Conservation (phyloP, 2,888 invertebrate genomes). For the Thera britannica region DNA sequence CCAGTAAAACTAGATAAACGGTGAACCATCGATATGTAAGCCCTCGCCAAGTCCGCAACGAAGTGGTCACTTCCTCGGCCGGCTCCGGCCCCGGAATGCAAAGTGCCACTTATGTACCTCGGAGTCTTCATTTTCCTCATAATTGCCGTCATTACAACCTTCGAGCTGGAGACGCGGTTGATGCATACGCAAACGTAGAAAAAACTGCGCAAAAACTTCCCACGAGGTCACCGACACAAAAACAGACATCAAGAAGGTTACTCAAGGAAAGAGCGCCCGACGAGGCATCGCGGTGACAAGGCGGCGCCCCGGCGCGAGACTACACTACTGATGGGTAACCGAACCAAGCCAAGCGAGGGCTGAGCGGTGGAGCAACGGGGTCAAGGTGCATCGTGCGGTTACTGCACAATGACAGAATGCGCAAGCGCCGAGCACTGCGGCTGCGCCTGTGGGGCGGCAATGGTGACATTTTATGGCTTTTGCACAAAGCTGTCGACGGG, state of each 20-base stretch:
- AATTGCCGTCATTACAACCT: conserved; percentile 10
- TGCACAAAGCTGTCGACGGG: conserved; percentile 14
- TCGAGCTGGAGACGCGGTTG: background rate
- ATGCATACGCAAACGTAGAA: background rate
- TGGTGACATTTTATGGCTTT: conserved; percentile 19
- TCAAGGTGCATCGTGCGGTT: conserved; percentile 23
- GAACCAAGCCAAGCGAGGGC: background rate
- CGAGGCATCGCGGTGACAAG: no score
- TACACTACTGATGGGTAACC: conserved; percentile 9
- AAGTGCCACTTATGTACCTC: conserved; percentile 4
- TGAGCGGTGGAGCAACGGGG: conserved; percentile 14
- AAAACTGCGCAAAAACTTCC: conserved; percentile 14
- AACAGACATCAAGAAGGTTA: background rate
- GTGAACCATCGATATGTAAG: no score
- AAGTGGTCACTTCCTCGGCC: conserved; percentile 8
- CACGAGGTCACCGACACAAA: conserved; percentile 4
- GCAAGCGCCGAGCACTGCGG: background rate
- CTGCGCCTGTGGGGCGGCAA: background rate
- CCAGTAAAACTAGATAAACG: no score
- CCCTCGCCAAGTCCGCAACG: background rate
- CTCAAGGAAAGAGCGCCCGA: background rate
- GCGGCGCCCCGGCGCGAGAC: background rate
- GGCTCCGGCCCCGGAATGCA: conserved; percentile 2
- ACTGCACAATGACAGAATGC: conserved; percentile 15
- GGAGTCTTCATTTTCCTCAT: conserved; percentile 16